A percentile compares a stretch with the other conserved stretches of the same genome.
phyloP scores from a whole-genome alignment of 2,797 vertebrate genomes.

The Sciaenops ocellatus region DNA sequence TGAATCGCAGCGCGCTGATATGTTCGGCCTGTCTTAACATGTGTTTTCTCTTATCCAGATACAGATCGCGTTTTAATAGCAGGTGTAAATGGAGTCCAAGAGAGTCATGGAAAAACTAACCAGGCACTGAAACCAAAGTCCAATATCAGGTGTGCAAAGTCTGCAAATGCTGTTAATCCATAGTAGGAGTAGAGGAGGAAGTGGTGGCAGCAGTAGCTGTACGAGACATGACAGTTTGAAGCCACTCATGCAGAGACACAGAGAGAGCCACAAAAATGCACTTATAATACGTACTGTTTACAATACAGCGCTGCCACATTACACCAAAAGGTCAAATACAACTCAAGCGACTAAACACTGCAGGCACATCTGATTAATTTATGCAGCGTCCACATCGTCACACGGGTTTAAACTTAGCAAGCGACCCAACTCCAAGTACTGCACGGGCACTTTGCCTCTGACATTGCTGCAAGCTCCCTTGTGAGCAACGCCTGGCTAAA shows the following conservation, averaged over 20 bases:
- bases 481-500: conserved; percentile 29
- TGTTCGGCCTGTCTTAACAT: conserved; percentile 1
- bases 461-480: conserved; percentile 28
- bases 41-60: conserved; percentile 34
- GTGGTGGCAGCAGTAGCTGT: neutral
- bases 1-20: neutral
- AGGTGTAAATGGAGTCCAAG: conserved; percentile 63
- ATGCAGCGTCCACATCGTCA: neutral
- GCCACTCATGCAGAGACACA: neutral
- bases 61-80: conserved; percentile 63
- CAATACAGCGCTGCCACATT: conserved; percentile 7
- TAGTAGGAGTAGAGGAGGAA: neutral
- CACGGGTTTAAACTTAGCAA: neutral
- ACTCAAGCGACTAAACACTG: neutral
- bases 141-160: conserved; percentile 42
- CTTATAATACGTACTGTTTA: conserved; percentile 12
- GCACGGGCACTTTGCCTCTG: neutral
- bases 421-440: conserved; percentile 1
- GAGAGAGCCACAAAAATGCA: neutral
- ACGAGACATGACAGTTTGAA: conserved; percentile 4
- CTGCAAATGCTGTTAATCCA: neutral
- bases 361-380: neutral
- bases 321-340: conserved; percentile 17
- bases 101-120: conserved; percentile 71
- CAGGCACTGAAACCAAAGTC: conserved; percentile 49